These are phyloP conservation scores for Oenanthe oenanthe DNA, from an alignment of 2,113 vertebrate species.

Conservation along the genomic window DNA sequence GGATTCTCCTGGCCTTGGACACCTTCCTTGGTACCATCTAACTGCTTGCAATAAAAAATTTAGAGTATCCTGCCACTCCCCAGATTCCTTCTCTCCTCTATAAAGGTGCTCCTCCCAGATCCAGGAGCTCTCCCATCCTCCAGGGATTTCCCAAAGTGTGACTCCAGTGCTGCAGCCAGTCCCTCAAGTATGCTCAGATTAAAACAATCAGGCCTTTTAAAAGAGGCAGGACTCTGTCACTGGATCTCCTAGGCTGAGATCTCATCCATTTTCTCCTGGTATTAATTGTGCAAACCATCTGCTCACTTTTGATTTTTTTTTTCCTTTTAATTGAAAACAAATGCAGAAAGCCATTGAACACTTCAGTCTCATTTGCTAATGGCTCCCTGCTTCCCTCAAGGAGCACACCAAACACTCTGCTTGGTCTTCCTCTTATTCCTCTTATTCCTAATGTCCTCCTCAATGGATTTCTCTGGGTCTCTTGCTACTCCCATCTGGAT, in stretches of 20 bases:
- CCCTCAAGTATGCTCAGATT: slow-evolving; percentile 30
- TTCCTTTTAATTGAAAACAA: slow-evolving; percentile 58
- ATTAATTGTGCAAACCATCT: slow-evolving; percentile 61
- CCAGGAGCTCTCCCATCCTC: not conserved
- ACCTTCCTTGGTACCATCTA: not conserved
- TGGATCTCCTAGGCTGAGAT: slow-evolving; percentile 44
- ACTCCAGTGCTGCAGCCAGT: not conserved
- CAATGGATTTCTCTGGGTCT: not conserved
- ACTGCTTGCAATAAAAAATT: accelerated
- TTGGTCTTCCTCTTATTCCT: slow-evolving; percentile 12
- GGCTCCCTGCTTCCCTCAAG: slow-evolving; percentile 65
- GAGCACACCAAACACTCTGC: slow-evolving; percentile 11
- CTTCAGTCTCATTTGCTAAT: slow-evolving; percentile 69
- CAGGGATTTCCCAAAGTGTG: accelerated
- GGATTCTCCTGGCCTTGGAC: not conserved
- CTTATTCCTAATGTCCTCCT: not conserved
- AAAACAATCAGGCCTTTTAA: slow-evolving; percentile 16
- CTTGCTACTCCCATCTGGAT: not conserved
- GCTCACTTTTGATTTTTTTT: slow-evolving; percentile 43
- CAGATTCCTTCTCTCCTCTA: not conserved
- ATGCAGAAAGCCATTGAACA: slow-evolving; percentile 58
- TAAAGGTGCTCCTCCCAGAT: not conserved
- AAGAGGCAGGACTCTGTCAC: not conserved
- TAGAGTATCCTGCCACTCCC: accelerated
- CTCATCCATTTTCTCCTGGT: slow-evolving; percentile 32